Evolutionary conservation across 2,113 vertebrate genomes (phyloP), one percentile per base, ranked within the genome.

Genomic region (Theristicus caerulescens): DNA sequence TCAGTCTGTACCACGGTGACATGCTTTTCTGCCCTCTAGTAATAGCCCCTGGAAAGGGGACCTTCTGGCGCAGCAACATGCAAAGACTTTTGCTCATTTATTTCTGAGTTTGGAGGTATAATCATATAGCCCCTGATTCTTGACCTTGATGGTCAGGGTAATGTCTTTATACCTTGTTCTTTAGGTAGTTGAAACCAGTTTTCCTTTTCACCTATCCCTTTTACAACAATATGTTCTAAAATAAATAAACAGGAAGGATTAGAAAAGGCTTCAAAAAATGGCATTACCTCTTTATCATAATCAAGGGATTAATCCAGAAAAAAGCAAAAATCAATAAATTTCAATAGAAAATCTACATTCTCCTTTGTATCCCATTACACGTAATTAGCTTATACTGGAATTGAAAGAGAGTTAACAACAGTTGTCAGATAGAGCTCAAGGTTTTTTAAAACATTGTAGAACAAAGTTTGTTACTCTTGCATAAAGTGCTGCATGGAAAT

Each of bases 181-280:
- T 96, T 83, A 76, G 7, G 40, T 87, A 96, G 92, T 3, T 82
- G 82, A 93, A 92, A 66, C 52, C 78, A 89, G 79, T 94, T 97
- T 96, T 95, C 64, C 62, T 94, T 91, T 96, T 96, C 47, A 92
- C 25, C 16, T 58, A 73, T 86, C 52, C 49, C 42, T 94, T 89
- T 97, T 64, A 32, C 31, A 88, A 76, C 51, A 85, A 49, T 36
- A 44, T 49, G 17, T 93, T 96, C 86, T 89, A 74, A 91, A 93
- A 96, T 59, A 87, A 90, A 92, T 66, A 91, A 94, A 55, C 21
- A 76, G 18, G 77, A 84, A 91, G 73, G 29, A 36, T 36, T 91
- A 90, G 66, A 72, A 94, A 76, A 70, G 57, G 40, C 58, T 58
- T 88, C n/a, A 64, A 25, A 94, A 94, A 94, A 91, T 85, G 21